These are phyloP conservation scores for Lepidochrysops patricia DNA, from an alignment of 2,888 invertebrate species.

Conservation along the genomic window DNA sequence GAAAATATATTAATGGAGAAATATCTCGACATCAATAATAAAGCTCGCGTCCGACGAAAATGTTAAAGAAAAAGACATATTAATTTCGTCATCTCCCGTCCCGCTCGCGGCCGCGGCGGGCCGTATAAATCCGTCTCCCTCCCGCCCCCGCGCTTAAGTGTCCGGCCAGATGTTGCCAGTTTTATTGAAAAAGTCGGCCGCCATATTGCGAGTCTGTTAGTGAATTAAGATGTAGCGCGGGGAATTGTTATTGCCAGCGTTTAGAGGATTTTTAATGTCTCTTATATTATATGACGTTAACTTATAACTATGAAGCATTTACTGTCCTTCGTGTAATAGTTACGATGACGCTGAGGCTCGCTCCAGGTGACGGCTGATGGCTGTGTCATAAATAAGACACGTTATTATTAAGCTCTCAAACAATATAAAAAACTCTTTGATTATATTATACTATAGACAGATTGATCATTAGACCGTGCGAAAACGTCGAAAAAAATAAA, in stretches of 20 bases:
- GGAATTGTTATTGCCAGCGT: constrained; percentile 39
- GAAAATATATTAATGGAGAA: constrained; percentile 46
- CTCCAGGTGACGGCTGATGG: too few species aligned
- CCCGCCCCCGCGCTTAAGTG: constrained; percentile 65
- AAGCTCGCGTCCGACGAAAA: constrained; percentile 50
- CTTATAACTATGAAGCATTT: not conserved
- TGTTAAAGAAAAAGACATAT: constrained; percentile 68
- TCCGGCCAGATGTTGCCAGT: constrained; percentile 62
- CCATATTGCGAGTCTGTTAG: constrained; percentile 62
- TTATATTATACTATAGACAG: too few species aligned
- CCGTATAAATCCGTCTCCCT: constrained; percentile 36
- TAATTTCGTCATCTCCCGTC: constrained; percentile 51
- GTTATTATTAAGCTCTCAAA: too few species aligned
- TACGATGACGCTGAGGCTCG: too few species aligned
- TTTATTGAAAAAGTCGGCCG: constrained; percentile 71
- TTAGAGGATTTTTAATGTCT: constrained; percentile 25
- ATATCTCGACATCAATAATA: constrained; percentile 57
- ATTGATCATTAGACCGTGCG: too few species aligned
- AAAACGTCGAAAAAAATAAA: too few species aligned
- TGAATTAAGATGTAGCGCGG: constrained; percentile 67
- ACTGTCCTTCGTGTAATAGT: not conserved
- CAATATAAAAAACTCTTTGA: too few species aligned
- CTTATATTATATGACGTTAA: constrained; percentile 27
- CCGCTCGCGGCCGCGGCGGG: constrained; percentile 29
- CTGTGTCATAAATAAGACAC: too few species aligned